phyloP scores from a whole-genome alignment of 2,797 vertebrate genomes.

The Hippopotamyrus pictus region DNA sequence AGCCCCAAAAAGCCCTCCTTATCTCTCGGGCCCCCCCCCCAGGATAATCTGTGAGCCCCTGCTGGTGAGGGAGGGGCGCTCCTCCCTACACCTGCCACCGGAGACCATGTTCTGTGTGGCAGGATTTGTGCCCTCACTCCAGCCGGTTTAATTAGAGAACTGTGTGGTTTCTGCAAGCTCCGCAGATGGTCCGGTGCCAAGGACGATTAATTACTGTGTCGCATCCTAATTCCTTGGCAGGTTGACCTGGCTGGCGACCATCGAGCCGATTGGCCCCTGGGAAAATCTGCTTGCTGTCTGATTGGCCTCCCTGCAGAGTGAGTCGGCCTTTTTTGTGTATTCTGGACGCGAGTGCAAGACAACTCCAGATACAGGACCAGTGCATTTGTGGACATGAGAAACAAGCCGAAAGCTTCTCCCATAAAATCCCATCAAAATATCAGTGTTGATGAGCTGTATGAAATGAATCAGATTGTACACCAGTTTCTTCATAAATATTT shows the following conservation, averaged over 20 bases:
- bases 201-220: slow-evolving; percentile 9
- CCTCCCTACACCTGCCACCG: background rate
- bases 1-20: background rate
- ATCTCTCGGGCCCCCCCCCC: background rate
- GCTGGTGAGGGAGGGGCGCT: background rate
- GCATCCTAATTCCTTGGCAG: background rate
- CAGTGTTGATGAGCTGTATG: background rate
- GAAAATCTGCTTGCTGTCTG: background rate
- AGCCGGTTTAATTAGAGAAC: slow-evolving; percentile 14
- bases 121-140: slow-evolving; percentile 6
- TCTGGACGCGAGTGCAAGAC: background rate
- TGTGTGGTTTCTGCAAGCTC: background rate
- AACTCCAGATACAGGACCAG: background rate
- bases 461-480: background rate
- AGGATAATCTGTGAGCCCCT: background rate
- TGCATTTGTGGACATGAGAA: background rate
- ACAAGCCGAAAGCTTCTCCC: background rate
- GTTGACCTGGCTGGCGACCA: background rate
- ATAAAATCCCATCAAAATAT: background rate
- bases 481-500: background rate
- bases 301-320: background rate
- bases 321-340: no score
- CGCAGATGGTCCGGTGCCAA: background rate
- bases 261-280: background rate
- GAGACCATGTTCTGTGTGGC: background rate